phyloP scores from a whole-genome alignment of 2,113 vertebrate species.

The Bettongia penicillata region DNA sequence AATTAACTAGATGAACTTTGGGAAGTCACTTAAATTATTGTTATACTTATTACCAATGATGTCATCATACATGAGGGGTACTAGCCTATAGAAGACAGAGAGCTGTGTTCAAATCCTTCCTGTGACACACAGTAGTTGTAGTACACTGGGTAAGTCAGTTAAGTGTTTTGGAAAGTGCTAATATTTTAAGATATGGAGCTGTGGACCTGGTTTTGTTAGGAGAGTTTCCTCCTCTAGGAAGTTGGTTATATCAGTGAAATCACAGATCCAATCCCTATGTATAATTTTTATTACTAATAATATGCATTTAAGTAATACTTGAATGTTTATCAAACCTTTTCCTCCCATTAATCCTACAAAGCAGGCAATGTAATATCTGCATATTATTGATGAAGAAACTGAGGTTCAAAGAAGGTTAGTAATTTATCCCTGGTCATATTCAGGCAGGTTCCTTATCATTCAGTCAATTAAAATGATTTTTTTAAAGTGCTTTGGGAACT shows the following conservation, averaged over 20 bases:
- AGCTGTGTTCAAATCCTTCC: background rate
- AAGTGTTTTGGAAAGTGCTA: background rate
- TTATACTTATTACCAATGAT: background rate
- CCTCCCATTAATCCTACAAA: background rate
- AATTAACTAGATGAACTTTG: background rate
- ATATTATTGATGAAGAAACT: background rate
- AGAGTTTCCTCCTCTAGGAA: background rate
- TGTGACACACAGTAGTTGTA: background rate
- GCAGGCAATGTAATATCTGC: background rate
- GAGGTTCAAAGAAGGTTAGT: background rate
- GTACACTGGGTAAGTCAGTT: background rate
- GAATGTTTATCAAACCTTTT: background rate
- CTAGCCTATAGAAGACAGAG: background rate
- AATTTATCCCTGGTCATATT: background rate
- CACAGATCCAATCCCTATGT: no score
- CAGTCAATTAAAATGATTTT: background rate
- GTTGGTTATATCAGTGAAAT: background rate
- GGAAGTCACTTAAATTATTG: background rate
- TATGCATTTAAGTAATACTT: background rate
- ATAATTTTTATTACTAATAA: background rate
- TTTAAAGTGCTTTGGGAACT: background rate
- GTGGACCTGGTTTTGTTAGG: background rate
- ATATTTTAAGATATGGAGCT: background rate
- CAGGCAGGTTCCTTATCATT: background rate
- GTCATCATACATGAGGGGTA: background rate